Evolutionary conservation across 2,797 vertebrate genomes (phyloP).

Genomic region (Carapus acus): DNA sequence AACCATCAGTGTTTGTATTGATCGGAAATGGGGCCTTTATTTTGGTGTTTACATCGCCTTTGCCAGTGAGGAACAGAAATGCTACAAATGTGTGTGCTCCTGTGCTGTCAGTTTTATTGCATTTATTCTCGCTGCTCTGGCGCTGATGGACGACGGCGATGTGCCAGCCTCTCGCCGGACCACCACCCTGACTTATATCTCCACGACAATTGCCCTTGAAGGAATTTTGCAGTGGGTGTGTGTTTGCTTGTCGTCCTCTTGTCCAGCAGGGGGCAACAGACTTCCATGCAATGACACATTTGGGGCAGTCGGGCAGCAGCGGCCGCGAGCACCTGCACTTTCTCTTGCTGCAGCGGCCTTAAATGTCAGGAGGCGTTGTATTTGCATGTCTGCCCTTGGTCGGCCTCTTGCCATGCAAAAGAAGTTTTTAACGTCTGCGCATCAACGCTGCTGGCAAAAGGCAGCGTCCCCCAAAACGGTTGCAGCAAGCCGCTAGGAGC

Average conservation of each 20-base stretch:
- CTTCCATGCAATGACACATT: conserved; percentile 33
- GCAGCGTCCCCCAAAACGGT: conserved; percentile 25
- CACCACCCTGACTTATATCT: conserved; percentile 23
- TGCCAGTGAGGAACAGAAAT: too few relatives aligned
- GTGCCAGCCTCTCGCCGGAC: conserved; percentile 12
- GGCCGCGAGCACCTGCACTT: conserved; percentile 23
- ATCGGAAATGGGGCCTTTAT: too few relatives aligned
- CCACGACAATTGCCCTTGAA: conserved; percentile 27
- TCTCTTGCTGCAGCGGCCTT: conserved; percentile 34
- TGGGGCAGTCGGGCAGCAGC: conserved; percentile 19
- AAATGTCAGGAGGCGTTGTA: conserved; percentile 2
- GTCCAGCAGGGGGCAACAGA: conserved; percentile 64
- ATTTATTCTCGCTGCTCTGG: not conserved
- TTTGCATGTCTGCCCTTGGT: not conserved
- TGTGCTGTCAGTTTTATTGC: not conserved
- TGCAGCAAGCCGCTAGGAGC: conserved; percentile 28
- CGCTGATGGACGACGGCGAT: conserved; percentile 1
- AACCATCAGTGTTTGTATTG: too few relatives aligned
- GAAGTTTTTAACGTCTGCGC: too few relatives aligned
- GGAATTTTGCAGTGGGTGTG: conserved; percentile 21
- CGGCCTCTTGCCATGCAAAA: too few relatives aligned
- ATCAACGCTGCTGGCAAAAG: not conserved
- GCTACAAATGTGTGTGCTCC: not conserved
- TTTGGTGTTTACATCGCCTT: too few relatives aligned
- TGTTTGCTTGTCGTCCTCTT: conserved; percentile 30